Base-by-base conservation (phyloP, 2,113 vertebrate species). In the Typhlomys cinereus region DNA sequence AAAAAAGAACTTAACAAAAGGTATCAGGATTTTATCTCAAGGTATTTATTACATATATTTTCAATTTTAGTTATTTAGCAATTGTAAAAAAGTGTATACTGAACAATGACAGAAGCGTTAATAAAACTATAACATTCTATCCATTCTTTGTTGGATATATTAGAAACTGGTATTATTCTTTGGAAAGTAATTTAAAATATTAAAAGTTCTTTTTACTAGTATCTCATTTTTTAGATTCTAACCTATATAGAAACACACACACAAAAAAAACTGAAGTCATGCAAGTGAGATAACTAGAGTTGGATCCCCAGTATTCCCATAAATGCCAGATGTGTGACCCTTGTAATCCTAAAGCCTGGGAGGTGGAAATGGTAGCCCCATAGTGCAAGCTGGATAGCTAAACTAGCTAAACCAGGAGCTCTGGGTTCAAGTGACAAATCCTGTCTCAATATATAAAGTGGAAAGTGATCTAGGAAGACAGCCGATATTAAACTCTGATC, bases 1-100 rank as follows among this genome's bases (percentile, higher is more conserved):
- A 85, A 34, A 78, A 88, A 95, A 83, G 14, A 85, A 91, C 21
- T 89, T 95, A 91, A 92, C 17, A 54, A 94, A 93, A 50, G 48
- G 27, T 21, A 93, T 6, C 50, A 80, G 14, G 36, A 39, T 73
- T 92, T 80, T 81, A 88, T 52, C 39, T 94, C 41, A 90, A 85
- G 62, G 44, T 87, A 90, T 50, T 15, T 88, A 18, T 25, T 85
- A 48, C 17, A 78, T 17, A 8, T 57, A 80, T 80, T 79, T 92
- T 76, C 34, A 81, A 78, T 82, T 92, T 95, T 95, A 93, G 73
- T 31, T 62, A 70, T 21, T 87, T 84, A 46, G 21, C 62, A 93
- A 74, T 41, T 64, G 27, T 39, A 57, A 70, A 87, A 70, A 79
- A 61, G 2, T 25, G 20, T 90, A 74, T 39, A 54, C 13, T 14